Conservation (phyloP, 2,797 vertebrate genomes). For the Leucoraja ocellata region DNA sequence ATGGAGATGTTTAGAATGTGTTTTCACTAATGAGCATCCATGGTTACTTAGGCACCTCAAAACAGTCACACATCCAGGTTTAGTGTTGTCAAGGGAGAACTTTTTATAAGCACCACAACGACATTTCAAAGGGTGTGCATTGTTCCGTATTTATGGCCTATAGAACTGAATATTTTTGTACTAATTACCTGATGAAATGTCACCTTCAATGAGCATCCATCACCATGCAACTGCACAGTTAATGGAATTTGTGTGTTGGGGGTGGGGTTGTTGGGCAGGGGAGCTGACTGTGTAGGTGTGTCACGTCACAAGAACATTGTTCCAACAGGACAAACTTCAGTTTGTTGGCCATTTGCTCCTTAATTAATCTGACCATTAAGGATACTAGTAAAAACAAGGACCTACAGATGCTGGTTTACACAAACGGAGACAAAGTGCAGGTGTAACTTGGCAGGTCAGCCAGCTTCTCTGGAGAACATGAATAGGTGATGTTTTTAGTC, state of each 20-base stretch:
- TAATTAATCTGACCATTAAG: neutral
- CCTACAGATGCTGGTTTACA: no score
- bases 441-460: no score
- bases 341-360: neutral
- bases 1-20: neutral
- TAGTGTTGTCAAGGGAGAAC: neutral
- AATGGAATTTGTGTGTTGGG: neutral
- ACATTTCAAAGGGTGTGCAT: slow-evolving; percentile 24
- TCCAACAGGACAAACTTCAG: neutral
- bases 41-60: neutral
- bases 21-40: slow-evolving; percentile 16
- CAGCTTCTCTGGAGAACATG: no score
- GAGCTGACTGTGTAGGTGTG: no score
- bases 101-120: neutral
- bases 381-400: no score
- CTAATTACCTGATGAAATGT: slow-evolving; percentile 19
- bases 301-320: neutral
- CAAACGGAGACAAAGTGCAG: no score
- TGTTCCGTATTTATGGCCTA: neutral
- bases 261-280: neutral
- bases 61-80: neutral
- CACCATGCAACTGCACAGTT: neutral
- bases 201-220: neutral
- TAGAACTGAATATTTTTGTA: slow-evolving; percentile 17
- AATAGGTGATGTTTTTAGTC: no score